Evolutionary conservation across 92 coral and sea anemone genomes (phyloP).

Genomic region (Epizoanthus rinbou): DNA sequence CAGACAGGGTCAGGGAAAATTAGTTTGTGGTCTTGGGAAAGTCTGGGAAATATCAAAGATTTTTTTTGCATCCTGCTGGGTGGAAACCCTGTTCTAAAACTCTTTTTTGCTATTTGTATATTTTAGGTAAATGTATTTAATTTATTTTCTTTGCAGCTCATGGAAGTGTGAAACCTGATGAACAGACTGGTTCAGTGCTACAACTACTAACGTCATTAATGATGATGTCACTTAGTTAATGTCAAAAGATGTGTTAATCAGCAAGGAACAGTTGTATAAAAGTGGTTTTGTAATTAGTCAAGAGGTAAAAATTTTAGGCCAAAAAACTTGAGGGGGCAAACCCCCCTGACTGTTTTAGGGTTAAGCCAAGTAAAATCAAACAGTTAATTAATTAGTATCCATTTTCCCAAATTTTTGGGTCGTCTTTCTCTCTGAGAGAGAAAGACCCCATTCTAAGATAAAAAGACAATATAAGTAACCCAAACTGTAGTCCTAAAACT

Average conservation of each 20-base stretch:
- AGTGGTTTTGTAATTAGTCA: constrained; percentile 14
- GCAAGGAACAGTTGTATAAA: constrained; percentile 2
- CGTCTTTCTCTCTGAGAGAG: constrained; percentile 10
- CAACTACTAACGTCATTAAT: constrained; percentile 13
- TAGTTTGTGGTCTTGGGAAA: constrained; percentile 10
- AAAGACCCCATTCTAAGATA: constrained; percentile 15
- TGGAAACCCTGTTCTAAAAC: constrained; percentile 8
- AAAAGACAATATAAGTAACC: constrained; percentile 19
- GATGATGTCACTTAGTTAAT: constrained; percentile 6
- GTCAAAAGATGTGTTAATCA: too few species aligned
- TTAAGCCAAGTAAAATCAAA: constrained; percentile 9
- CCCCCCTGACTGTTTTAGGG: constrained; percentile 19
- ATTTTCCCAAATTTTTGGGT: constrained; percentile 15
- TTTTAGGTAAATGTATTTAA: constrained; percentile 10
- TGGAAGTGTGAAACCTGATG: constrained; percentile 33
- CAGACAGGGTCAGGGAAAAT: constrained; percentile 20
- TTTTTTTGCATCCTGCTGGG: constrained; percentile 14
- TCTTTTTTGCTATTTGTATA: neutral
- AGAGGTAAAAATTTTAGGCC: constrained; percentile 15
- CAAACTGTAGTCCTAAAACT: constrained; percentile 9
- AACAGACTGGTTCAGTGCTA: constrained; percentile 24
- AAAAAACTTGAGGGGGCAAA: constrained; percentile 13
- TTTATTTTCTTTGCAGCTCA: constrained; percentile 23
- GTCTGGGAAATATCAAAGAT: neutral
- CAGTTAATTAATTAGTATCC: constrained; percentile 8